Percentiles rank a stretch among this genome's conserved stretches.
phyloP scores from a whole-genome alignment of 2,113 vertebrate genomes.

The Cyphomyrus discorhynchus region DNA sequence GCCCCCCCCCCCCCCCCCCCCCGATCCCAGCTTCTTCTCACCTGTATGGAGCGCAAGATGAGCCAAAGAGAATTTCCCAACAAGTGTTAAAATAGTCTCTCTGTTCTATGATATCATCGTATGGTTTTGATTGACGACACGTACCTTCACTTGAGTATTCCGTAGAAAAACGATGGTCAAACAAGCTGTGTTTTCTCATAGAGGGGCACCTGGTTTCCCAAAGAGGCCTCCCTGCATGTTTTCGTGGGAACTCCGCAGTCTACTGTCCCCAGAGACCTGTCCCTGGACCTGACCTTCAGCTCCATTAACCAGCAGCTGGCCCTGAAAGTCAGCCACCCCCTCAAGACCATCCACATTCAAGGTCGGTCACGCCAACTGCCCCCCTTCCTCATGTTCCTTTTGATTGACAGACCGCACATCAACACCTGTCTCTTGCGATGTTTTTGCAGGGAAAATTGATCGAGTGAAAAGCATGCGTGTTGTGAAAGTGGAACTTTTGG shows the following conservation, averaged over 20 bases:
- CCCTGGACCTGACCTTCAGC: constrained; percentile 65
- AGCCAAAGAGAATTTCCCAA: background rate
- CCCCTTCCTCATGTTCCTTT: background rate
- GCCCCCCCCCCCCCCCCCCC: too few relatives aligned
- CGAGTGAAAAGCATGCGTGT: constrained; percentile 47
- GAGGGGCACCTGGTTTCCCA: constrained; percentile 70
- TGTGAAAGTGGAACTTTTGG: constrained; percentile 64
- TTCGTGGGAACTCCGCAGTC: constrained; percentile 73
- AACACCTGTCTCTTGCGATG: background rate
- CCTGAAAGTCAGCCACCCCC: constrained; percentile 66
- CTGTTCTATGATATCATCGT: background rate
- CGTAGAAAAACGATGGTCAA: background rate
- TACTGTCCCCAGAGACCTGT: constrained; percentile 66
- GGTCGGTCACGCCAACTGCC: constrained; percentile 43
- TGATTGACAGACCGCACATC: background rate
- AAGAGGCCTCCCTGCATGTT: constrained; percentile 64
- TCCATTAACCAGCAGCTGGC: constrained; percentile 53
- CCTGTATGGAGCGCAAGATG: background rate
- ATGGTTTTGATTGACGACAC: background rate
- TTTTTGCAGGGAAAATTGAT: constrained; percentile 64
- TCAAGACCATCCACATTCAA: constrained; percentile 66
- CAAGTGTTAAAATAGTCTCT: background rate
- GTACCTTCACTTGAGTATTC: background rate
- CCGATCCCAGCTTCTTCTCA: background rate
- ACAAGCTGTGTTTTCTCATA: constrained; percentile 37